Base-by-base conservation (phyloP, 2,113 vertebrate species). In the Melanocharis versteri region DNA sequence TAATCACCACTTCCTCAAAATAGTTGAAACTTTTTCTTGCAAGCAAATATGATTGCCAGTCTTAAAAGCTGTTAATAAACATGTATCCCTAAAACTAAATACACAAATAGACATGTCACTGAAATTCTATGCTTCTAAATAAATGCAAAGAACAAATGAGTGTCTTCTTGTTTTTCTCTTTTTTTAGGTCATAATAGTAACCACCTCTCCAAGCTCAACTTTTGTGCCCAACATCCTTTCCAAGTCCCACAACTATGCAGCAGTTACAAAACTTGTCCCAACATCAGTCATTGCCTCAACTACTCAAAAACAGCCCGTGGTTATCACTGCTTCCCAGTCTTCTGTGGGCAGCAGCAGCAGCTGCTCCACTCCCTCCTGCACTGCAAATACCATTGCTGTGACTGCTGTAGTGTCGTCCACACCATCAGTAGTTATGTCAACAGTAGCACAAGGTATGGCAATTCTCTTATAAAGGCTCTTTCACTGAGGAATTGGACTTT, bases 171-270 rank as follows among this genome's bases (percentile, higher is more conserved):
- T 82, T 89, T n/a, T 88, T 64, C 83, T 10, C 15, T 73, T 93
- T 69, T 68, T 69, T 47, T 98, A 99, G 99, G 99, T 99, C 83
- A 99, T 99, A 92, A 99, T 99, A 84, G 99, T 99, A 87, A 99
- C 99, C 12, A 99, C 99, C 18, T 99, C 99, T 92, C 99, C 99
- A 53, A 99, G 99, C 96, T 99, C 99, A 87, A 99, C 98, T 83
- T 99, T 99, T 61, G 99, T 99, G 64, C 99, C 99, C 93, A 99
- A 99, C 98, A 99, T 99, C 97, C 98, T 99, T 93, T 99, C 99
- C 45, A 99, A 99, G 98, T 99, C 99, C n/a, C 99, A 99, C 98
- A 99, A 99, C 97, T 99, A 99, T 80, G 99, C 99, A 28, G 98
- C 99, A 18, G 93, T 99, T 94, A 99, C 99, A 77, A 99, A 99